phyloP scores from a whole-genome alignment of 1,140 invertebrate species.

The Drosophila bocki region DNA sequence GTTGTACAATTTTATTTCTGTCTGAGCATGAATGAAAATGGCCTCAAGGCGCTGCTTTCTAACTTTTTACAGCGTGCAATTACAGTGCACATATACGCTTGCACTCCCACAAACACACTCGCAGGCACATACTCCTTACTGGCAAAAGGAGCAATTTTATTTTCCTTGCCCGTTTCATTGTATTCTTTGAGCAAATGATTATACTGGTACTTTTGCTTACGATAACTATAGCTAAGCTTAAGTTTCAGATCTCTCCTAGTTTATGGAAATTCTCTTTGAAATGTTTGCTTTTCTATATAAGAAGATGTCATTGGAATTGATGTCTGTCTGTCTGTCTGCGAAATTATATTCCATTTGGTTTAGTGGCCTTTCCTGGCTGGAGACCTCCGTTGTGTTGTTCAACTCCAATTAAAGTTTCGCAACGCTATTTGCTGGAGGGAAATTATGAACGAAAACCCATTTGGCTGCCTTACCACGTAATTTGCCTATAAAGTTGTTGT shows the following conservation, averaged over 20 bases:
- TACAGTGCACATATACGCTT: constrained; percentile 18
- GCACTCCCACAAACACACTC: neutral
- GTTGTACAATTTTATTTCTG: neutral
- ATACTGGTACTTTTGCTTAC: constrained; percentile 19
- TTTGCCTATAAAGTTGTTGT: constrained; percentile 40
- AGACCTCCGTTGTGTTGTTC: constrained; percentile 1
- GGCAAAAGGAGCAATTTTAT: constrained; percentile 33
- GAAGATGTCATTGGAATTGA: constrained; percentile 29
- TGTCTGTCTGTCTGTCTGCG: constrained; percentile 5
- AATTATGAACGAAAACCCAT: constrained; percentile 41
- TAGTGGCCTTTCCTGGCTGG: constrained; percentile 9
- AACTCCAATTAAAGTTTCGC: constrained; percentile 43
- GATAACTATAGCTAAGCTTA: constrained; percentile 21
- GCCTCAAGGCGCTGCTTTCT: constrained; percentile 26
- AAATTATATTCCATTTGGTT: constrained; percentile 34
- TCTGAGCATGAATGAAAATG: constrained; percentile 11
- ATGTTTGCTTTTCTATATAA: neutral
- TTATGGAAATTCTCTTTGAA: constrained; percentile 26
- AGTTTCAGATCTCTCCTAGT: constrained; percentile 18
- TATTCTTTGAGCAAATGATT: constrained; percentile 22
- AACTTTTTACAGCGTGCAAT: constrained; percentile 36
- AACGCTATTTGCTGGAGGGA: constrained; percentile 16
- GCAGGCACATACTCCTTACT: neutral
- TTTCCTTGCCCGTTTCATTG: constrained; percentile 10
- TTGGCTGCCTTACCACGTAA: constrained; percentile 36